Conservation (phyloP, 2,888 invertebrate genomes). For the Dicycla oo region DNA sequence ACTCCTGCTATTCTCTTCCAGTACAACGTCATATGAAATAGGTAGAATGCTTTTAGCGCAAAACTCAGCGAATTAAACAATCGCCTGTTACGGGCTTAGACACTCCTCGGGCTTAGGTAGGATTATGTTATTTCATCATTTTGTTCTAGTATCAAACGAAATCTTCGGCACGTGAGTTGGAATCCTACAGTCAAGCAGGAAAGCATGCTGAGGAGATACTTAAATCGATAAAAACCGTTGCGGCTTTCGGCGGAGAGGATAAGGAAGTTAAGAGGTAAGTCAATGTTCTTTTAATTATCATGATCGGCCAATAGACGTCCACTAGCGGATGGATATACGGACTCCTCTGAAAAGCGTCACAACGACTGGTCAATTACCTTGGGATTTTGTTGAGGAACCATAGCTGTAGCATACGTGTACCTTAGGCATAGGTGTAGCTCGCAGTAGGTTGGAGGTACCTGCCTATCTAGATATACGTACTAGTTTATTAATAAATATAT, state of each 20-base stretch:
- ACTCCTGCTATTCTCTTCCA: neutral
- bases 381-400: neutral
- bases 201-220: slow-evolving; percentile 95
- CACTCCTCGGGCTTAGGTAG: slow-evolving; percentile 1
- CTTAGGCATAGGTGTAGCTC: no score
- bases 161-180: slow-evolving; percentile 92
- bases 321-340: neutral
- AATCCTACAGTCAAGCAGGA: slow-evolving; percentile 94
- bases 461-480: no score
- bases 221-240: slow-evolving; percentile 93
- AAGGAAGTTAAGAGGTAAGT: slow-evolving; percentile 92
- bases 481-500: neutral
- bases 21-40: neutral
- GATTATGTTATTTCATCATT: slow-evolving; percentile 30
- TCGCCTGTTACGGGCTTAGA: slow-evolving; percentile 4
- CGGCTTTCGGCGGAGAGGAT: slow-evolving; percentile 94
- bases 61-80: slow-evolving; percentile 8
- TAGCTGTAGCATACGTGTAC: no score
- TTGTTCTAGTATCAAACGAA: slow-evolving; percentile 90
- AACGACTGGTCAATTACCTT: neutral
- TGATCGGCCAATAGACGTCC: neutral
- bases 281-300: neutral
- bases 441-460: neutral
- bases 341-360: neutral
- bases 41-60: neutral